Conservation (phyloP, 2,888 invertebrate genomes). For the Pollenia labialis region DNA sequence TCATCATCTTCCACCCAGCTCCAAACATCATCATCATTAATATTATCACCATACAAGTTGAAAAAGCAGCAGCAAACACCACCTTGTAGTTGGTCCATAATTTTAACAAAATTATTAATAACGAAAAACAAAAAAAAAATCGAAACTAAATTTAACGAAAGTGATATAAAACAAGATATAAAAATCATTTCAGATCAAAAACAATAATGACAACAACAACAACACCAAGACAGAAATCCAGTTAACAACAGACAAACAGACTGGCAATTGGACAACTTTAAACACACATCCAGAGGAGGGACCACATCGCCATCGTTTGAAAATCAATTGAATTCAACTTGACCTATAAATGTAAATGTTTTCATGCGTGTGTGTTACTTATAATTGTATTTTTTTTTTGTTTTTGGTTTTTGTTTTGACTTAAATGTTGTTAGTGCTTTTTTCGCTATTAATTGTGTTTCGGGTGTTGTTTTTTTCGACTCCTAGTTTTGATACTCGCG, state of each 20-base stretch:
- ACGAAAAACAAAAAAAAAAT: constrained; percentile 1
- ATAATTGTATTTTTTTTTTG: not conserved
- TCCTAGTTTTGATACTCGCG: constrained; percentile 5
- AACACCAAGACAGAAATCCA: constrained; percentile 14
- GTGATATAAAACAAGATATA: constrained; percentile 19
- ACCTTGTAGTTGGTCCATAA: constrained; percentile 4
- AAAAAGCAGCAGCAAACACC: constrained; percentile 5
- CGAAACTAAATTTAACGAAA: constrained; percentile 34
- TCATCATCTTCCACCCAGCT: not conserved
- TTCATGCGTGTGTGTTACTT: constrained; percentile 14
- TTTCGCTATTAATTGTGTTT: constrained; percentile 44
- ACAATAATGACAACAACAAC: constrained; percentile 3
- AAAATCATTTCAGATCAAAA: not conserved
- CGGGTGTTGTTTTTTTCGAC: constrained; percentile 5
- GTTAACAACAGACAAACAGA: constrained; percentile 21
- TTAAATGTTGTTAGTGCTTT: constrained; percentile 6
- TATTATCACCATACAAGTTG: not conserved
- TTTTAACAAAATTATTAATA: constrained; percentile 1
- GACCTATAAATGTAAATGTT: constrained; percentile 80
- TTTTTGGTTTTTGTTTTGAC: constrained; percentile 9
- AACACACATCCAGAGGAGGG: constrained; percentile 38
- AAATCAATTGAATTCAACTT: constrained; percentile 78
- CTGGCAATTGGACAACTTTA: constrained; percentile 7
- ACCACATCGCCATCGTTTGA: constrained; percentile 51
- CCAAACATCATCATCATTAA: not conserved